These are phyloP conservation scores for Daubentonia madagascariensis DNA, from an alignment of 2,113 vertebrate genomes.

Conservation along the genomic window DNA sequence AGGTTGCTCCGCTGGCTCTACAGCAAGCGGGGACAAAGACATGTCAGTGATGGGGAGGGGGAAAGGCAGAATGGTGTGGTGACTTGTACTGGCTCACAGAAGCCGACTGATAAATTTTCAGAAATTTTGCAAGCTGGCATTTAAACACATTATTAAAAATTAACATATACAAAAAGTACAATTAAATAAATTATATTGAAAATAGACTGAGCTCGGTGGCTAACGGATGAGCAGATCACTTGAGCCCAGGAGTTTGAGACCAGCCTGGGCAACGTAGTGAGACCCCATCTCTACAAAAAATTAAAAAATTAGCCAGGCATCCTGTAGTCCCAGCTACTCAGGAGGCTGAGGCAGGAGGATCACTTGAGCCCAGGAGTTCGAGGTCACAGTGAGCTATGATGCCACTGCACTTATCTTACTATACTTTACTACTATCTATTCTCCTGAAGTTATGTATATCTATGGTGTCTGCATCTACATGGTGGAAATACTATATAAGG, in stretches of 20 bases:
- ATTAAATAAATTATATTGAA: neutral
- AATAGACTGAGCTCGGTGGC: neutral
- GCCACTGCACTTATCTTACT: neutral
- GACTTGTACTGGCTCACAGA: neutral
- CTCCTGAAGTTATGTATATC: neutral
- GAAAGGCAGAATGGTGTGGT: neutral
- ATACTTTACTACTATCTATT: neutral
- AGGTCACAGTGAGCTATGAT: neutral
- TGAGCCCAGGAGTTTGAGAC: neutral
- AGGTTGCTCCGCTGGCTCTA: neutral
- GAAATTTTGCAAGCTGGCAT: neutral
- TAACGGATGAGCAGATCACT: neutral
- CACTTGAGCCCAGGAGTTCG: neutral
- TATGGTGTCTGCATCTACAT: neutral
- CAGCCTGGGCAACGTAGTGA: neutral
- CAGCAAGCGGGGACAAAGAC: neutral
- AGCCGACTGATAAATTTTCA: neutral
- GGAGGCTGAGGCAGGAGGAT: neutral
- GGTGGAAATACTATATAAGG: neutral
- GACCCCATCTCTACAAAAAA: no score
- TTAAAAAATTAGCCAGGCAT: neutral
- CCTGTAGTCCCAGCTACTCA: neutral
- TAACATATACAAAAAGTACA: neutral
- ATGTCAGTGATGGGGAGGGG: neutral
- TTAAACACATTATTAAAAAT: conserved; percentile 15